A percentile compares a stretch with the other conserved stretches of the same genome.
These are phyloP conservation scores for Drosophila bocki DNA, from an alignment of 1,140 invertebrate genomes.

Conservation along the genomic window DNA sequence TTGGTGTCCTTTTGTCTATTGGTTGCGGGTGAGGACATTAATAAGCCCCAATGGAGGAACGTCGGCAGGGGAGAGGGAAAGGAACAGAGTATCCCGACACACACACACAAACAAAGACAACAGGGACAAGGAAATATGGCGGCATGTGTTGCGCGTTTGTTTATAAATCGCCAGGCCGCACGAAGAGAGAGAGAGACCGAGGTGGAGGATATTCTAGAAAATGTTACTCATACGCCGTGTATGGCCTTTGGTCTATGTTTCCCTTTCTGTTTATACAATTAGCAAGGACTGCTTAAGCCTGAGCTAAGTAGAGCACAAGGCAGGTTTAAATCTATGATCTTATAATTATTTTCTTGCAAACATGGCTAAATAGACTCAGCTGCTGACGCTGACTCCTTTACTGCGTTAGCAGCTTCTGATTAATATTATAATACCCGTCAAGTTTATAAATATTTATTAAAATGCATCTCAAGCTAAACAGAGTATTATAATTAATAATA, in stretches of 20 bases:
- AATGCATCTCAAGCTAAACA: not conserved
- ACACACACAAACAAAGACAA: slow-evolving; percentile 42
- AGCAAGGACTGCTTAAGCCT: slow-evolving; percentile 3
- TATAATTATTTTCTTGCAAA: too few relatives aligned
- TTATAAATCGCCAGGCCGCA: slow-evolving; percentile 65
- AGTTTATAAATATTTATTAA: too few relatives aligned
- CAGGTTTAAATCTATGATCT: too few relatives aligned
- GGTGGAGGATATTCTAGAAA: slow-evolving; percentile 9
- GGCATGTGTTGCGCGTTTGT: slow-evolving; percentile 62
- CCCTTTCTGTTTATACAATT: slow-evolving; percentile 50
- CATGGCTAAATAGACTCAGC: too few relatives aligned
- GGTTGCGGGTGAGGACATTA: slow-evolving; percentile 60
- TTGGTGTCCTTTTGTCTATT: slow-evolving; percentile 65
- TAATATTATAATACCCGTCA: too few relatives aligned
- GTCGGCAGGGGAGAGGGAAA: not conserved
- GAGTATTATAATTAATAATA: not conserved
- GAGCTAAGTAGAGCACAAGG: not conserved
- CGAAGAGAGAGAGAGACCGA: not conserved
- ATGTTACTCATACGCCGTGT: slow-evolving; percentile 69
- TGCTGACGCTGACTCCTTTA: too few relatives aligned
- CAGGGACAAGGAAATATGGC: slow-evolving; percentile 69
- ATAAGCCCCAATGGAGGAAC: slow-evolving; percentile 42
- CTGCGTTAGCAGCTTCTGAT: too few relatives aligned
- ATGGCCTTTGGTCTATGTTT: slow-evolving; percentile 29
- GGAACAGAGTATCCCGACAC: slow-evolving; percentile 1